Evolutionary conservation across 2,888 invertebrate genomes (phyloP), one percentile per base, ranked within the genome.

Genomic region (Chromoteleia sp.): DNA sequence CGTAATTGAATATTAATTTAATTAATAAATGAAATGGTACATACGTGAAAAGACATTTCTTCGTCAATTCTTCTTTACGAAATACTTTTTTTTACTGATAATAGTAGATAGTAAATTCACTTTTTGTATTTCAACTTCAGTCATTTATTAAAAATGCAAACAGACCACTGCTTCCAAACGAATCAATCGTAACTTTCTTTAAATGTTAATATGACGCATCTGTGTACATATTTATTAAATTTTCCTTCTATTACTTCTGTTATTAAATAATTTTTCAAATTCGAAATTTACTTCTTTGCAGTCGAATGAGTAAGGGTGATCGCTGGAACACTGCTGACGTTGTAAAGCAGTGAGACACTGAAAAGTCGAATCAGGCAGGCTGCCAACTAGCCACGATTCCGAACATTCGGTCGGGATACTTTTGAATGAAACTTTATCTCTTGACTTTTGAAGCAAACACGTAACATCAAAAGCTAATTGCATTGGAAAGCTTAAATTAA

Each of bases 401-500:
- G 65, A 78, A 50, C 43, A 36, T 52, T 58, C 58, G 78, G 29
- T 43, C 56, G 33, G 30, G 43, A 67, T 65, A 71, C 65, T 65
- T 73, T 78, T 73, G 61, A 73, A 73, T 71, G 48, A 71, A 76
- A 76, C 68, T 76, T 76, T 61, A 68, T 59, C 59, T 67, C 58
- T 59, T 61, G 76, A 68, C 76, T 68, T 68, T 76, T 61, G 68
- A 76, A 61, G 76, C 68, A 68, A 76, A 76, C 61, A 77, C 52
- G 48, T 54, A 70, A 56, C 70, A 63, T 68, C 77, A 77, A 77
- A 70, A 70, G 63, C 77, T 77, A 39, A 67, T 70, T 61, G 61
- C 63, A 54, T 56, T 21, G 41, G 56, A 67, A 63, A 70, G 70
- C 63, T 56, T 56, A 74, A 68, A 68, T 78, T 73, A 52, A 78